Evolutionary conservation across 2,888 invertebrate genomes (phyloP).

Genomic region (Andrena bicolor): DNA sequence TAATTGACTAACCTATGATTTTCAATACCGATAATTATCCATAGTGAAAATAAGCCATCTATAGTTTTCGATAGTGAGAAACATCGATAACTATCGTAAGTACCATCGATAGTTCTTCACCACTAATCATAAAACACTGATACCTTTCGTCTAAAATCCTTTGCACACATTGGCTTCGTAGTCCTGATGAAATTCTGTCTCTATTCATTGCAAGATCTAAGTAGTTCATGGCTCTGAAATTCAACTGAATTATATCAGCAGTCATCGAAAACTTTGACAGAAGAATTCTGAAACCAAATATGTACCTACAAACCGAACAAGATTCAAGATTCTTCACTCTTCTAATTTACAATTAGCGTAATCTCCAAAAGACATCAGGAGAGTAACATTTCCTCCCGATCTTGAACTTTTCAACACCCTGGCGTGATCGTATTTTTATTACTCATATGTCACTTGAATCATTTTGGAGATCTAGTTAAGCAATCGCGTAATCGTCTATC

Average conservation of each 20-base stretch:
- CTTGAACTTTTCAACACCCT: background rate
- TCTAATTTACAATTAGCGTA: background rate
- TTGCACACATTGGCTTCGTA: constrained; percentile 1
- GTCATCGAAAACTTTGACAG: too few relatives aligned
- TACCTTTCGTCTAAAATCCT: background rate
- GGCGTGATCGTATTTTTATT: background rate
- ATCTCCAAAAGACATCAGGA: background rate
- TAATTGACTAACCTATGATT: too few relatives aligned
- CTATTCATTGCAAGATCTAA: too few relatives aligned
- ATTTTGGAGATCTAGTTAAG: background rate
- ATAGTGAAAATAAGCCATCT: too few relatives aligned
- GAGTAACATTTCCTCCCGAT: background rate
- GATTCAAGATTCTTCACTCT: background rate
- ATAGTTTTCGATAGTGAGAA: too few relatives aligned
- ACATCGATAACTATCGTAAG: too few relatives aligned
- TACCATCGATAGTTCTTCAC: too few relatives aligned
- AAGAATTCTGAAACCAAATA: background rate
- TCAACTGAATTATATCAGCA: too few relatives aligned
- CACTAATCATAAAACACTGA: background rate
- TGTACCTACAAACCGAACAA: background rate
- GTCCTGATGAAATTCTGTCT: too few relatives aligned
- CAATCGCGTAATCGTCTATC: background rate
- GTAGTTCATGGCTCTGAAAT: too few relatives aligned
- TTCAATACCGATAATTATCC: too few relatives aligned
- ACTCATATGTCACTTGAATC: background rate